phyloP scores from a whole-genome alignment of 2,797 vertebrate genomes.

The Emys orbicularis region DNA sequence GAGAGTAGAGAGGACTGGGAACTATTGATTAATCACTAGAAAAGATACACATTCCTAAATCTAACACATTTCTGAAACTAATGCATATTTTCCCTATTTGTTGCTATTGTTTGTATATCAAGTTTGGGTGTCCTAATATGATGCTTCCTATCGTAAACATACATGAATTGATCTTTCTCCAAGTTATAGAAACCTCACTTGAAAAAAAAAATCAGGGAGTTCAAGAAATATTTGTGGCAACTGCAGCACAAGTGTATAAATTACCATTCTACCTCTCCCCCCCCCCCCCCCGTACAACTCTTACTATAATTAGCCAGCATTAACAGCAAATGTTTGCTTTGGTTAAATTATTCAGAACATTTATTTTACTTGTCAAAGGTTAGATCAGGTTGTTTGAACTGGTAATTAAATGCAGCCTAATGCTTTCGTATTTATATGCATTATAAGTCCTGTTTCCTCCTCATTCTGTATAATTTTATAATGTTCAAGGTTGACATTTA shows the following conservation, averaged over 20 bases:
- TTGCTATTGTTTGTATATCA: not conserved
- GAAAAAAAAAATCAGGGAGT: conserved; percentile 52
- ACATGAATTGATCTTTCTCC: conserved; percentile 11
- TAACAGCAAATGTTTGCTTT: conserved; percentile 91
- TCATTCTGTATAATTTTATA: conserved; percentile 78
- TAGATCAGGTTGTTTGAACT: conserved; percentile 87
- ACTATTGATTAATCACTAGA: not conserved
- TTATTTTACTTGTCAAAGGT: conserved; percentile 89
- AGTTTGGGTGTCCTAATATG: not conserved
- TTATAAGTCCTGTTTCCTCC: conserved; percentile 76
- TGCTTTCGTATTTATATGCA: conserved; percentile 81
- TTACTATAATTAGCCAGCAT: conserved; percentile 88
- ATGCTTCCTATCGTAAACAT: conserved; percentile 39
- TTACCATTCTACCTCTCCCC: conserved; percentile 79
- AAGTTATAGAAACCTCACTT: conserved; percentile 59
- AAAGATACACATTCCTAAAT: not conserved
- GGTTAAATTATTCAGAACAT: conserved; percentile 91
- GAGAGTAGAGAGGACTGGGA: not conserved
- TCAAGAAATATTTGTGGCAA: conserved; percentile 81
- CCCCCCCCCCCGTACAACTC: conserved; percentile 67
- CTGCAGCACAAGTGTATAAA: conserved; percentile 82
- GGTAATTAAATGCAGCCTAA: conserved; percentile 84
- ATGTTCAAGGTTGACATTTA: conserved; percentile 75
- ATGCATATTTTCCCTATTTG: not conserved
- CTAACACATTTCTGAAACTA: not conserved